These are phyloP conservation scores for Rhynchomys soricoides DNA, from an alignment of 2,113 vertebrate species.

Conservation along the genomic window DNA sequence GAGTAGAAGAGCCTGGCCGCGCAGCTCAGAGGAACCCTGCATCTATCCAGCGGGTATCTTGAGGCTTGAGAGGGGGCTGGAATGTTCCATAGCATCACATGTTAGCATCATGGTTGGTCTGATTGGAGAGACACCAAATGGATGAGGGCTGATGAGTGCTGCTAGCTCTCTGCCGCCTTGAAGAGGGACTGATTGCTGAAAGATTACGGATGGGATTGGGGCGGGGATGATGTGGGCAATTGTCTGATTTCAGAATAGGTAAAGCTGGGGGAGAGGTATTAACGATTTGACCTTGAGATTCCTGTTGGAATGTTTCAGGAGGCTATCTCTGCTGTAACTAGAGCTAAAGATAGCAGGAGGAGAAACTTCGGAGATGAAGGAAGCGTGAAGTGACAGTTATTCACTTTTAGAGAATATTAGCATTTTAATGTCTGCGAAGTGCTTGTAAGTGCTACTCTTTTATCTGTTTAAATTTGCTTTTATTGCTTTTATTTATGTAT, in stretches of 20 bases:
- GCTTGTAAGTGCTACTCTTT: background rate
- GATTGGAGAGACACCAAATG: background rate
- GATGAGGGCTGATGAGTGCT: background rate
- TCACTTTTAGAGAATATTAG: background rate
- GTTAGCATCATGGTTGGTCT: background rate
- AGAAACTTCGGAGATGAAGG: background rate
- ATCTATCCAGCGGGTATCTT: fast-evolving
- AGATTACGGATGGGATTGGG: background rate
- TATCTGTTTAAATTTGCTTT: background rate
- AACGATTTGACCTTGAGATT: background rate
- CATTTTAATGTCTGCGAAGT: background rate
- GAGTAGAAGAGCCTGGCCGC: background rate
- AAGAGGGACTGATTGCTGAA: background rate
- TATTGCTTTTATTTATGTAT: background rate
- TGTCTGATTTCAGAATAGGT: conserved; percentile 1
- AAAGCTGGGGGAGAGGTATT: background rate
- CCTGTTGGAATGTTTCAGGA: background rate
- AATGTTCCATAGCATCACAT: background rate
- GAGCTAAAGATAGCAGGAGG: conserved; percentile 14
- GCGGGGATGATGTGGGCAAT: background rate
- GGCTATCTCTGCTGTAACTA: background rate
- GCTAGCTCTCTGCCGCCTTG: background rate
- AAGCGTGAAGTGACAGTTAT: background rate
- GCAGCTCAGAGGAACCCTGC: fast-evolving
- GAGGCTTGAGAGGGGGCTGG: background rate